Conservation (phyloP, 2,888 invertebrate genomes). For the Morpho helenor region DNA sequence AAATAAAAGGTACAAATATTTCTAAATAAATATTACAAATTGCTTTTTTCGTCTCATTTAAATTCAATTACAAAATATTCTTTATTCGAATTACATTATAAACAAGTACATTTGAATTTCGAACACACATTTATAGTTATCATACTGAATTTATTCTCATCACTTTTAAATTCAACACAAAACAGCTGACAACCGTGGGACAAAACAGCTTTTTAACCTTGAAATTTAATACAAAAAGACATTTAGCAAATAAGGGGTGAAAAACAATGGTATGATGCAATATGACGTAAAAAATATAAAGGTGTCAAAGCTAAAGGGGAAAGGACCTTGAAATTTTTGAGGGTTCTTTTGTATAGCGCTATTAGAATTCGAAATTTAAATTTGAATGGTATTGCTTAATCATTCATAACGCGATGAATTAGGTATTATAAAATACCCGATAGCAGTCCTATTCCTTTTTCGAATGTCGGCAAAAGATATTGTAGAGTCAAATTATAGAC, state of each 20-base stretch:
- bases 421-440: conserved; percentile 1
- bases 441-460: background rate
- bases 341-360: conserved; percentile 17
- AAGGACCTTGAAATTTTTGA: conserved; percentile 28
- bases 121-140: no score
- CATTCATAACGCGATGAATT: conserved; percentile 20
- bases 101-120: no score
- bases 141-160: background rate
- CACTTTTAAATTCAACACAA: conserved; percentile 1
- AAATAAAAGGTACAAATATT: no score
- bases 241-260: conserved; percentile 52
- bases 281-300: conserved; percentile 33
- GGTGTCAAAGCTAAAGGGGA: conserved; percentile 39
- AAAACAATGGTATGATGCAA: conserved; percentile 33
- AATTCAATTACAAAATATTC: no score
- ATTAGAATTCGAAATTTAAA: conserved; percentile 22
- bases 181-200: conserved; percentile 46
- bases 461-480: conserved; percentile 6
- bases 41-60: no score
- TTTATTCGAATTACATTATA: no score
- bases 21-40: no score
- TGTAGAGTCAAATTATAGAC: conserved; percentile 1
- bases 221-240: conserved; percentile 43
- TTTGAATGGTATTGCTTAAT: conserved; percentile 25
- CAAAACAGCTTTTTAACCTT: conserved; percentile 37